A percentile compares a stretch with the other conserved stretches of the same genome.
Conservation (phyloP, 2,113 vertebrate species). For the Siphamia tubifer region DNA sequence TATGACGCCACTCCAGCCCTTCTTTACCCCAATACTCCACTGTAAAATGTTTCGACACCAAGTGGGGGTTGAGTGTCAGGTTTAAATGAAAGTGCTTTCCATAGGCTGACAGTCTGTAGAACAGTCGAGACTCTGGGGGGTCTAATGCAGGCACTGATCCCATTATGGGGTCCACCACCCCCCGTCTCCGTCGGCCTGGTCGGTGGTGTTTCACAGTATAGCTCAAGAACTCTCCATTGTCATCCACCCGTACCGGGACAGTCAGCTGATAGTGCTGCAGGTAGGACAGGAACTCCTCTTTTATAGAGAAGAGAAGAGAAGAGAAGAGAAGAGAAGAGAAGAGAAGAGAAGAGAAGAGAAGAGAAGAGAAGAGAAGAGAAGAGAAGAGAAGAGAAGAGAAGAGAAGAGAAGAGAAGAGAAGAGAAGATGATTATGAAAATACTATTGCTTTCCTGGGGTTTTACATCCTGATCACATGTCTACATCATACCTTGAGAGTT, state of each 20-base stretch:
- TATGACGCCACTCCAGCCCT: slow-evolving; percentile 90
- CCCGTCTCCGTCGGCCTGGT: slow-evolving; percentile 88
- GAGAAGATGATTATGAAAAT: background rate
- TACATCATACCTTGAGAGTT: slow-evolving; percentile 90
- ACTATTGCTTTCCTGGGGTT: background rate
- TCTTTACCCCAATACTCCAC: slow-evolving; percentile 97
- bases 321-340: background rate
- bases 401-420: background rate
- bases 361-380: background rate
- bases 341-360: background rate
- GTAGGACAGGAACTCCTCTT: slow-evolving; percentile 99
- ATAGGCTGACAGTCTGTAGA: slow-evolving; percentile 97
- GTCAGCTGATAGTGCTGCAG: slow-evolving; percentile 98
- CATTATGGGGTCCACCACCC: slow-evolving; percentile 66
- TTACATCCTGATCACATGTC: background rate
- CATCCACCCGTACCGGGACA: slow-evolving; percentile 92
- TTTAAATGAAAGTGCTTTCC: slow-evolving; percentile 99
- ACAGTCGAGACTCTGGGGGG: slow-evolving; percentile 86
- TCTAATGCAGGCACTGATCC: slow-evolving; percentile 63
- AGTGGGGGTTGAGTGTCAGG: slow-evolving; percentile 94
- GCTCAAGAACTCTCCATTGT: slow-evolving; percentile 95
- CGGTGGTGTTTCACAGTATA: slow-evolving; percentile 97
- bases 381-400: background rate
- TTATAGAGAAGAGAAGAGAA: slow-evolving; percentile 64
- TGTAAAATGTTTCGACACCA: slow-evolving; percentile 95